Conservation (phyloP, 2,888 invertebrate species). For the Eupithecia abbreviata region DNA sequence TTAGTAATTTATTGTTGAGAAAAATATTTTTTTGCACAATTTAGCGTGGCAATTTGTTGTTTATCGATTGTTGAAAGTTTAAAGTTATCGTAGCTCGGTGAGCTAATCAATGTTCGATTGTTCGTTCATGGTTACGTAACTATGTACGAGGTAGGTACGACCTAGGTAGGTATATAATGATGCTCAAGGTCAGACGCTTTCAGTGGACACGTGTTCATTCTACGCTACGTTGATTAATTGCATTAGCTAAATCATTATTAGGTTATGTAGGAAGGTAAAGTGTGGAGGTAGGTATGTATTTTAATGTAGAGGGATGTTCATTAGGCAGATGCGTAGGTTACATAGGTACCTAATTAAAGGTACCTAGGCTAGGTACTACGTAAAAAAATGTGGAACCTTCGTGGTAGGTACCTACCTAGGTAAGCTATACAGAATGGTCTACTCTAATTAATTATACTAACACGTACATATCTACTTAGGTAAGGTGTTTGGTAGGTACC, state of each 20-base stretch:
- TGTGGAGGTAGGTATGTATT: conserved; percentile 43
- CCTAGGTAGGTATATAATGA: conserved; percentile 57
- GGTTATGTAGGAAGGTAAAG: conserved; percentile 22
- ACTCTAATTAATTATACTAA: too few species aligned
- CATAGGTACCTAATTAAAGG: background rate
- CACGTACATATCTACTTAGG: too few species aligned
- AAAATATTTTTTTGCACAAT: conserved; percentile 43
- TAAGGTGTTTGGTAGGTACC: too few species aligned
- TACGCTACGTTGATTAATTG: conserved; percentile 52
- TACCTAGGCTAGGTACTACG: background rate
- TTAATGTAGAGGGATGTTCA: background rate
- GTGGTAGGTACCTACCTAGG: background rate
- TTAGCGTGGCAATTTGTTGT: conserved; percentile 48
- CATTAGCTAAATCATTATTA: conserved; percentile 49
- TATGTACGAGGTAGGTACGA: conserved; percentile 62
- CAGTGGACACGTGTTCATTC: conserved; percentile 57
- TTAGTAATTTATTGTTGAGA: conserved; percentile 43
- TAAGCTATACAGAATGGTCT: too few species aligned
- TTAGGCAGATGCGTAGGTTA: background rate
- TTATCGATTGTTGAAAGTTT: conserved; percentile 54
- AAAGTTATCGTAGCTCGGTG: conserved; percentile 61
- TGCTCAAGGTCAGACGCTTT: conserved; percentile 75
- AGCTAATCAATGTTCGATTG: conserved; percentile 63
- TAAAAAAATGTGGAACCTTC: background rate
- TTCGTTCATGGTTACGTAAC: conserved; percentile 74